Conservation (phyloP, 2,888 invertebrate genomes). For the Tipula confusa region DNA sequence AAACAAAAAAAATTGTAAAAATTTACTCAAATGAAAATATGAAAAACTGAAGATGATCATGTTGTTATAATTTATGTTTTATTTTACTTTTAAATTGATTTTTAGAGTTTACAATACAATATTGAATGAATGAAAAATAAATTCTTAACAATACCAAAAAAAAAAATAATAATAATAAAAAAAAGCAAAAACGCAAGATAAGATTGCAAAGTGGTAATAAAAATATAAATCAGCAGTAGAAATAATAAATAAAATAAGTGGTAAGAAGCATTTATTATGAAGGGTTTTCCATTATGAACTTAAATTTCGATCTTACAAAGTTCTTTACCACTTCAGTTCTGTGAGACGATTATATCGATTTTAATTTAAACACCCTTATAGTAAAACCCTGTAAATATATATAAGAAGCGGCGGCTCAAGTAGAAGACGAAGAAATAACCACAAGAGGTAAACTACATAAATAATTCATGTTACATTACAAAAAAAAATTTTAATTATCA, state of each 20-base stretch:
- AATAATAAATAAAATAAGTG: conserved; percentile 6
- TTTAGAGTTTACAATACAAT: not conserved
- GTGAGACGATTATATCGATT: too few species aligned
- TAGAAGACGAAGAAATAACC: not conserved
- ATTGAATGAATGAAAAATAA: not conserved
- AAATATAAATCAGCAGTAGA: not conserved
- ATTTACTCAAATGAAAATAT: not conserved
- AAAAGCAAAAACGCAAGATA: not conserved
- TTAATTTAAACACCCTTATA: too few species aligned
- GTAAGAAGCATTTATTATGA: not conserved
- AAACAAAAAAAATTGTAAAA: not conserved
- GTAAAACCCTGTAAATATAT: not conserved
- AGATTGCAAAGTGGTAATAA: not conserved
- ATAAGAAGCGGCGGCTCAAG: not conserved
- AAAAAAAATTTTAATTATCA: not conserved
- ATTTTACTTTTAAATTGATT: not conserved
- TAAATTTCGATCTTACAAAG: too few species aligned
- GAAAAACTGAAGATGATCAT: not conserved
- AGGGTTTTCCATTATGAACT: too few species aligned
- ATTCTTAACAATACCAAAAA: not conserved
- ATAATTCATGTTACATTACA: not conserved
- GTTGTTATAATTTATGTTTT: conserved; percentile 1
- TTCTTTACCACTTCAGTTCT: too few species aligned
- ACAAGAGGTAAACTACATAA: not conserved
- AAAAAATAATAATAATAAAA: not conserved